phyloP scores from a whole-genome alignment of 2,888 invertebrate genomes.

The Drosophila nigricruria region DNA sequence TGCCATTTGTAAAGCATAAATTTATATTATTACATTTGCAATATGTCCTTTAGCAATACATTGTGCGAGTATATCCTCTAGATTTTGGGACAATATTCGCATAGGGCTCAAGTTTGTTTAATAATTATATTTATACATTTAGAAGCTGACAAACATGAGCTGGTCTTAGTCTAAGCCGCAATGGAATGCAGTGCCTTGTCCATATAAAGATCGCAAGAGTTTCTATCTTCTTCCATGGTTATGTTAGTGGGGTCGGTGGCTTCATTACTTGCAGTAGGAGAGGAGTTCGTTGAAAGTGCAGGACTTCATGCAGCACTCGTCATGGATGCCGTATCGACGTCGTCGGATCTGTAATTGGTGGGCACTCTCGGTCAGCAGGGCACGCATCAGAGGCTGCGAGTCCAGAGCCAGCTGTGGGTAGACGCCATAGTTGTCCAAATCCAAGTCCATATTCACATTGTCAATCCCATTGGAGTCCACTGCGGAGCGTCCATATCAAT shows the following conservation, averaged over 20 bases:
- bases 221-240: background rate
- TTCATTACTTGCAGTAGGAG: slow-evolving; percentile 61
- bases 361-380: slow-evolving; percentile 50
- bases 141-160: slow-evolving; percentile 7
- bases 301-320: slow-evolving; percentile 76
- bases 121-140: slow-evolving; percentile 2
- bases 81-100: background rate
- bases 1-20: background rate
- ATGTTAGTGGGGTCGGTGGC: background rate
- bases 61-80: background rate
- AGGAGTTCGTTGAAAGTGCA: slow-evolving; percentile 63
- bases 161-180: slow-evolving; percentile 4
- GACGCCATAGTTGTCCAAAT: slow-evolving; percentile 21
- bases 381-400: slow-evolving; percentile 52
- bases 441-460: slow-evolving; percentile 20
- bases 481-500: slow-evolving; percentile 16
- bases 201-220: slow-evolving; percentile 1
- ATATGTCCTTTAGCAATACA: background rate
- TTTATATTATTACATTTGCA: background rate
- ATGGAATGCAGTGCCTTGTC: slow-evolving; percentile 10
- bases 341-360: slow-evolving; percentile 64
- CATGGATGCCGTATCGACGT: slow-evolving; percentile 66
- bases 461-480: slow-evolving; percentile 51
- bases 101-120: background rate
- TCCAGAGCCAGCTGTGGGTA: slow-evolving; percentile 28